Evolutionary conservation across 30 jellyfish, hydroid and myxozoan genomes (phyloP), one percentile per base, ranked within the genome.

Genomic region (Aurelia aurita complex sp. Pacific): DNA sequence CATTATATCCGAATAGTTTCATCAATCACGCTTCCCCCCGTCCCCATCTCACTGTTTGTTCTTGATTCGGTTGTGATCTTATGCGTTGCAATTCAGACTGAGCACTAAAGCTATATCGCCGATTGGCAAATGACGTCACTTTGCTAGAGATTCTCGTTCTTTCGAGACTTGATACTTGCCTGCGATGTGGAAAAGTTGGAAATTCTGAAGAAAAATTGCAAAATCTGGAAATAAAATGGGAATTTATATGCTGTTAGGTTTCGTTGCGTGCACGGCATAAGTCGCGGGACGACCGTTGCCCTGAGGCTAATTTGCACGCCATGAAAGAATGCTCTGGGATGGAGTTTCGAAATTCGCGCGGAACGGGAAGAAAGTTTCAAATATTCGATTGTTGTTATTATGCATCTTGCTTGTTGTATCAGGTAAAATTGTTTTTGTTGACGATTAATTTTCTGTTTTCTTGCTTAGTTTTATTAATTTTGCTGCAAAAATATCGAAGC

Each of bases 51-150:
- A 34, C 81, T 54, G 33, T 52, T 38, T 43, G 71, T 60, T 82
- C 92, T 63, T 74, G 57, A 57, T 82, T 12, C 66, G 92, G 62
- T 85, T 54, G 79, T 82, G 92, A 82, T 71, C 92, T 82, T 64
- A 82, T 82, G 85, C 92, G 69, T 72, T 66, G 80, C 92, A 18
- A 82, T 82, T 82, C 92, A 72, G 76, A 36, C 79, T 1, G 67
- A 10, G 65, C 54, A 60, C 64, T 64, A 60, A 50, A 19, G 69
- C 81, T 63, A 70, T 66, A 18, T 43, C 29, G 81, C 80, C 67
- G 33, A 32, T 19, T 33, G 17, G 64, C 73, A 51, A 55, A 85
- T 82, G 92, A 82, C 92, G 92, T 82, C 92, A 82, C 66, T 82
- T 72, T 9, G 12, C 92, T 65, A 32, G 51, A 59, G 59, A 34